Evolutionary conservation across 2,113 vertebrate species (phyloP), one percentile per base, ranked within the genome.

Genomic region (Leucopsar rothschildi): DNA sequence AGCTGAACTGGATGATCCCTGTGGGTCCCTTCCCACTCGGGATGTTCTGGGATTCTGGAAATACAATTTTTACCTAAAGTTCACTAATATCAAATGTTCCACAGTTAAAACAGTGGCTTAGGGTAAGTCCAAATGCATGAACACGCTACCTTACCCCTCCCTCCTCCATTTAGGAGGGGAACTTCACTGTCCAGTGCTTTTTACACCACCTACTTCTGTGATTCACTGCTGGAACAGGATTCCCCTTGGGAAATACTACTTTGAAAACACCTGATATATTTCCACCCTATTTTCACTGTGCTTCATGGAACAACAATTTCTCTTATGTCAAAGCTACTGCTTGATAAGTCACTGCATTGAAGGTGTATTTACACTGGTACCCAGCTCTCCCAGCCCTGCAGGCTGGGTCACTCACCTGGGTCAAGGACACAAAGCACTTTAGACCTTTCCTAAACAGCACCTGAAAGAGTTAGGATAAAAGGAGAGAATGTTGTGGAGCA

Each of bases 1-100:
- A 2, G 10, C 0, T 75, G 69, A 20, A 4, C 12, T 29, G 9
- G 15, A 8, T n/a, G 11, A 18, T 18, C 39, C 40, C 5, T 15
- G 28, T 4, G 33, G 24, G 4, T 75, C 28, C 39, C 39, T 47
- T 47, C 27, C 33, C 0, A 0, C 16, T 47, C 29, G 55, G 39
- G 25, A 22, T 6, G 31, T 31, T 75, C 35, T 49, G 21, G 60
- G 47, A 27, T 35, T 61, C 31, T 49, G 25, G 68, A 35, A 61
- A 35, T n/a, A 10, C 3, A 6, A 29, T 55, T 75, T 68, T 66
- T 6, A 82, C 24, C 44, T 69, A 0, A 81, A 65, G 21, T 27
- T 86, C 28, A 29, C 27, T 2, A 3, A 39, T 55, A 33, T 15
- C 31, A 77, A 49, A 52, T 33, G n/a, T 21, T n/a, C 9, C 61